Conservation (phyloP, 2,113 vertebrate genomes). For the Solea solea region DNA sequence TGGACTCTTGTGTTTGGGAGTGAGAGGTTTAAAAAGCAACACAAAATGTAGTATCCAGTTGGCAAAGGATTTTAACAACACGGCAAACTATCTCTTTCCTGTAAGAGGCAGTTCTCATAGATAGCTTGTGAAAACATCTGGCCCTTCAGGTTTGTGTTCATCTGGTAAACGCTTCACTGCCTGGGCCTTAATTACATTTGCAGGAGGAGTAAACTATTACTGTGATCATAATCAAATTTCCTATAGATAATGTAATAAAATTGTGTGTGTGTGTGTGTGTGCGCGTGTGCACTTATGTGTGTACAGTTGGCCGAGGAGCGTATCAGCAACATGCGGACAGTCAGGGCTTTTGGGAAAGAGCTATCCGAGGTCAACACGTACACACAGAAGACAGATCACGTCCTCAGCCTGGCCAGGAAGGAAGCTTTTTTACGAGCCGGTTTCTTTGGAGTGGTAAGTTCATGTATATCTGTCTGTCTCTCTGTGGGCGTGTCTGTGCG, state of each 20-base stretch:
- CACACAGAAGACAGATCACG: slow-evolving; percentile 79
- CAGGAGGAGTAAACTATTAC: slow-evolving; percentile 19
- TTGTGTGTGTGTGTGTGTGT: slow-evolving; percentile 11
- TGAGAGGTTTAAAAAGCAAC: no score
- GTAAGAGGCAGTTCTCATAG: not conserved
- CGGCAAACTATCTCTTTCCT: not conserved
- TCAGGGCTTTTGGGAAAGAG: slow-evolving; percentile 96
- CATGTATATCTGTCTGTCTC: not conserved
- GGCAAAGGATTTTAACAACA: not conserved
- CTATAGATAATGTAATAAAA: not conserved
- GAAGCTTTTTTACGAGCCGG: slow-evolving; percentile 88
- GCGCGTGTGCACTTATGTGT: not conserved
- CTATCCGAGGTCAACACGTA: slow-evolving; percentile 87
- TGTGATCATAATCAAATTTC: slow-evolving; percentile 9
- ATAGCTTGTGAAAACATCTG: not conserved
- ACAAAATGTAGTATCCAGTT: not conserved
- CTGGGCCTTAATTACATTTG: slow-evolving; percentile 21
- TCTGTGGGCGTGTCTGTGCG: slow-evolving; percentile 24
- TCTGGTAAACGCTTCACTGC: slow-evolving; percentile 1
- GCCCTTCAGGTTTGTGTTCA: not conserved
- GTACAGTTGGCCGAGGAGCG: slow-evolving; percentile 94
- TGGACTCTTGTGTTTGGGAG: no score
- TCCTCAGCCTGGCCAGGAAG: slow-evolving; percentile 87
- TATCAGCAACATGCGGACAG: slow-evolving; percentile 95
- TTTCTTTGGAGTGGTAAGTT: slow-evolving; percentile 94